Percentiles rank a stretch among this genome's conserved stretches.
These are phyloP conservation scores for Danio albolineatus DNA, from an alignment of 2,797 vertebrate genomes.

Conservation along the genomic window DNA sequence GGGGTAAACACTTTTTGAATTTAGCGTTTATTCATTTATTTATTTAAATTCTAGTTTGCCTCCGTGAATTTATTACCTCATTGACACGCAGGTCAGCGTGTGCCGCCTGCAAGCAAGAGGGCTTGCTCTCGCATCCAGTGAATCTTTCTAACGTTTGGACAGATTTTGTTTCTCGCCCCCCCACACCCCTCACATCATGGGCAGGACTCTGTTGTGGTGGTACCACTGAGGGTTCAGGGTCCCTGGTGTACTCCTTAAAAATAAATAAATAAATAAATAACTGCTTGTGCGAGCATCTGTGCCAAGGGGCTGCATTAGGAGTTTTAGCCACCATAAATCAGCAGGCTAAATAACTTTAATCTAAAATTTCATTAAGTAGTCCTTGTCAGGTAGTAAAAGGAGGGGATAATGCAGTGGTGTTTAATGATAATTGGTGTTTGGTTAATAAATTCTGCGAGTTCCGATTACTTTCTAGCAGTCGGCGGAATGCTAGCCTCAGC, in stretches of 20 bases:
- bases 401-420: constrained; percentile 98
- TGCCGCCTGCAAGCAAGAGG: constrained; percentile 77
- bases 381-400: constrained; percentile 99
- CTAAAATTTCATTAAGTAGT: constrained; percentile 99
- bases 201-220: constrained; percentile 90
- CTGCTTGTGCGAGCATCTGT: constrained; percentile 88
- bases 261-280: constrained; percentile 70
- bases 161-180: constrained; percentile 76
- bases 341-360: constrained; percentile 97
- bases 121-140: constrained; percentile 48
- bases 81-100: constrained; percentile 85
- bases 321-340: constrained; percentile 93
- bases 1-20: constrained; percentile 88
- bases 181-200: constrained; percentile 51
- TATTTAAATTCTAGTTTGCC: constrained; percentile 61
- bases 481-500: constrained; percentile 99
- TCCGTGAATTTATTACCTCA: constrained; percentile 68
- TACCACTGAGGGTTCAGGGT: constrained; percentile 88
- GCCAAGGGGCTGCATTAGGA: constrained; percentile 88
- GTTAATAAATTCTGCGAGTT: constrained; percentile 99
- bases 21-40: constrained; percentile 64
- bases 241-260: constrained; percentile 86
- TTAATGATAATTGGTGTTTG: constrained; percentile 99
- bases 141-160: constrained; percentile 56
- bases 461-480: constrained; percentile 98